Conservation (phyloP, 2,113 vertebrate species). For the Lichenostomus cassidix region DNA sequence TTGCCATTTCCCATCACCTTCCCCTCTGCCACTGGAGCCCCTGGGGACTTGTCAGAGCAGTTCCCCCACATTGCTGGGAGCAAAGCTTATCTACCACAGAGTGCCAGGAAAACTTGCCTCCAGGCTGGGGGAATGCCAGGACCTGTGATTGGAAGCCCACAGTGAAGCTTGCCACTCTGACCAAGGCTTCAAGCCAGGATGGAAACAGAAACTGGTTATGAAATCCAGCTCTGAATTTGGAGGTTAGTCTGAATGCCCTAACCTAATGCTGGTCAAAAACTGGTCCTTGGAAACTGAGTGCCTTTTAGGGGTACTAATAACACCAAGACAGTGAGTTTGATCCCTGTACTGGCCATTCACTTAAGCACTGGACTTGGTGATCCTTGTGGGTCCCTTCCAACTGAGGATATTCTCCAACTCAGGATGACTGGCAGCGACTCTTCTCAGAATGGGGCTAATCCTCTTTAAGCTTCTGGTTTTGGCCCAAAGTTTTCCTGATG, state of each 20-base stretch:
- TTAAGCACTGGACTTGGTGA: rapidly evolving
- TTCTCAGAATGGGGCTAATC: neutral
- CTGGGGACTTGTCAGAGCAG: neutral
- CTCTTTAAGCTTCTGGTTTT: neutral
- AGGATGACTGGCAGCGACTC: neutral
- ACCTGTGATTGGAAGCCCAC: neutral
- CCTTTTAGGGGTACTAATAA: neutral
- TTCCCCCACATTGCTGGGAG: neutral
- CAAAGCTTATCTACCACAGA: neutral
- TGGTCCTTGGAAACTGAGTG: neutral
- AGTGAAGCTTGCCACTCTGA: neutral
- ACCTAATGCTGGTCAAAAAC: rapidly evolving
- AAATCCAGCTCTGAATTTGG: neutral
- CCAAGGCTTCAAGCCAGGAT: neutral
- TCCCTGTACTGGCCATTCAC: neutral
- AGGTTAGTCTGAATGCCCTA: neutral
- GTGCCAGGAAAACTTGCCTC: neutral
- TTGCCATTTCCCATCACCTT: neutral
- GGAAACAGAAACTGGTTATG: neutral
- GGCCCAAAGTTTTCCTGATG: neutral
- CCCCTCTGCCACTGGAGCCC: neutral
- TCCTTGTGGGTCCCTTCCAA: neutral
- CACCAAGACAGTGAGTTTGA: rapidly evolving
- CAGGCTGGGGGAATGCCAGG: neutral
- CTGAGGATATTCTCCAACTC: neutral